Evolutionary conservation across 2,797 vertebrate genomes (phyloP).

Genomic region (Hylomyscus alleni): DNA sequence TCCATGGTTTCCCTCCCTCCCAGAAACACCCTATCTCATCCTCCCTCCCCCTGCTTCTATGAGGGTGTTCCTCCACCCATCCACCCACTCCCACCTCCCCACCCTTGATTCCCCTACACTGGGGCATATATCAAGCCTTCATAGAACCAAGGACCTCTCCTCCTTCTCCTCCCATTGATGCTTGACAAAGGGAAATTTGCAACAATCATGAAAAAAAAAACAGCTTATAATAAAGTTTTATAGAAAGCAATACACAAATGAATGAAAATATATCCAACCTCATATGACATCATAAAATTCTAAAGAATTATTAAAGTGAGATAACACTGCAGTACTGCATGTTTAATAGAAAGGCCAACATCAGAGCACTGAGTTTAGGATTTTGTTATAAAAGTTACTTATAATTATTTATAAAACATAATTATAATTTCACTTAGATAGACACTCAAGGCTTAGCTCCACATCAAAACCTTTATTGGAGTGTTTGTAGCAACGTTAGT

Average conservation of each 20-base stretch:
- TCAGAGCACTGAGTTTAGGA: not conserved
- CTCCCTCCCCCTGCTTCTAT: no score
- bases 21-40: no score
- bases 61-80: no score
- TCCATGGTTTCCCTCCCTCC: no score
- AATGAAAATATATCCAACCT: no score
- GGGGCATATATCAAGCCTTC: no score
- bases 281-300: not conserved
- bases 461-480: not conserved
- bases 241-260: not conserved
- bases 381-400: conserved; percentile 11
- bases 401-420: not conserved
- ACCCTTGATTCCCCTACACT: no score
- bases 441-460: not conserved
- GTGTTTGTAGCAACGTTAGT: not conserved
- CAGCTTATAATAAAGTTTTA: not conserved
- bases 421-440: not conserved
- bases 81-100: no score
- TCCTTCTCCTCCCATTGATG: no score
- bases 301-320: not conserved
- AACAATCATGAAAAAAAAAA: not conserved
- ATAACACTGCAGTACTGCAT: not conserved
- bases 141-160: no score
- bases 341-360: not conserved
- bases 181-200: not conserved